phyloP scores from a whole-genome alignment of 2,113 vertebrate species.

The Chelonoidis abingdonii region DNA sequence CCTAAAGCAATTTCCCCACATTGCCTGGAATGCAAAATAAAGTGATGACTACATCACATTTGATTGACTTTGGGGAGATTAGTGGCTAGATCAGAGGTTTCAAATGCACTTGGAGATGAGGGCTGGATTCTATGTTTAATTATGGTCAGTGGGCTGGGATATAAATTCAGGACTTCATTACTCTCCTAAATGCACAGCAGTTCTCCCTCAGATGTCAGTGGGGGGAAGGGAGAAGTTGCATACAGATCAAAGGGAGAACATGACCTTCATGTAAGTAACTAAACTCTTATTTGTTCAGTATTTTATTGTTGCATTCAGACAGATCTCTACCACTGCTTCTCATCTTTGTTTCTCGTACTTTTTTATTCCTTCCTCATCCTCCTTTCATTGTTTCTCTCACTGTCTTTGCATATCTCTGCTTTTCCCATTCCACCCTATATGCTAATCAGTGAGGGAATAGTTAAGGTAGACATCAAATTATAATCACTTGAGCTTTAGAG shows the following conservation, averaged over 20 bases:
- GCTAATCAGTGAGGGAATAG: neutral
- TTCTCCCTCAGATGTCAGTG: neutral
- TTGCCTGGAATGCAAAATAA: neutral
- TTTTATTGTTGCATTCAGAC: neutral
- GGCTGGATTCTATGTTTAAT: neutral
- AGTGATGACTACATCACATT: neutral
- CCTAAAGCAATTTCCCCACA: neutral
- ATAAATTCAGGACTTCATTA: neutral
- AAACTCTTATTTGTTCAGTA: neutral
- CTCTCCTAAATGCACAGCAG: neutral
- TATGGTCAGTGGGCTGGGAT: neutral
- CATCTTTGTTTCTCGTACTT: neutral
- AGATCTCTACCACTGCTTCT: neutral
- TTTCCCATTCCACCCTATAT: neutral
- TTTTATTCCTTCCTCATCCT: neutral
- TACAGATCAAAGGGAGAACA: neutral
- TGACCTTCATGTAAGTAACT: neutral
- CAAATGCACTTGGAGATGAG: neutral
- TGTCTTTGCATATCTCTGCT: neutral
- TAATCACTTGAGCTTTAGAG: neutral
- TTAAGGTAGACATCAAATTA: neutral
- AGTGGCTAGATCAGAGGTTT: neutral
- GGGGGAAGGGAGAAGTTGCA: neutral
- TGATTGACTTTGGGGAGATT: neutral
- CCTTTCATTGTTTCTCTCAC: accelerated